Conservation (phyloP, 2,797 vertebrate genomes). For the Vespertilio murinus region DNA sequence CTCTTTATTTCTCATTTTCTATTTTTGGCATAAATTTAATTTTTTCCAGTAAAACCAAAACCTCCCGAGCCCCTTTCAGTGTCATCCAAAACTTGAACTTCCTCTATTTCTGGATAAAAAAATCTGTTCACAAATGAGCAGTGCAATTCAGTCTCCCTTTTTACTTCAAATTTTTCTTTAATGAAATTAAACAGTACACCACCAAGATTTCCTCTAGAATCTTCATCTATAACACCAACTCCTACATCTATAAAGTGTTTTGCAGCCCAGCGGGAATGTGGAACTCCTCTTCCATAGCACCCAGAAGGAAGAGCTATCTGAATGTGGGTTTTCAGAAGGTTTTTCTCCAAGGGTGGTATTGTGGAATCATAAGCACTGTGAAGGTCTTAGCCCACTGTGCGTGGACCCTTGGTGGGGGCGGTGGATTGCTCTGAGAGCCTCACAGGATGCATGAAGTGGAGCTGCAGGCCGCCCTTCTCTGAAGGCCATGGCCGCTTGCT, state of each 20-base stretch:
- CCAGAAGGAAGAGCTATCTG: no score
- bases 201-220: no score
- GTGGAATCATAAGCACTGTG: conserved; percentile 85
- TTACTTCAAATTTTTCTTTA: conserved; percentile 85
- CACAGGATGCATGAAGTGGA: conserved; percentile 91
- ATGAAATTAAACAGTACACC: no score
- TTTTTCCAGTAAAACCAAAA: conserved; percentile 94
- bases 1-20: no score
- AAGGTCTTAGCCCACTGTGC: conserved; percentile 95
- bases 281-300: no score
- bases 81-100: conserved; percentile 91
- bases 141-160: conserved; percentile 95
- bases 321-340: no score
- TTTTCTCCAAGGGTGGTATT: no score
- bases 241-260: no score
- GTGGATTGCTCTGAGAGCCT: conserved; percentile 91
- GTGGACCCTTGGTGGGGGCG: conserved; percentile 83
- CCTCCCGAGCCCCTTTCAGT: conserved; percentile 92
- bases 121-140: conserved; percentile 97
- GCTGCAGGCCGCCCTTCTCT: conserved; percentile 65
- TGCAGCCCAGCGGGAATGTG: no score
- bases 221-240: no score
- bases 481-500: conserved; percentile 83
- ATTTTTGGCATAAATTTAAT: no score
- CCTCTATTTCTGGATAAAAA: conserved; percentile 93